Evolutionary conservation across 2,797 vertebrate genomes (phyloP).

Genomic region (Pantherophis vulpinus): DNA sequence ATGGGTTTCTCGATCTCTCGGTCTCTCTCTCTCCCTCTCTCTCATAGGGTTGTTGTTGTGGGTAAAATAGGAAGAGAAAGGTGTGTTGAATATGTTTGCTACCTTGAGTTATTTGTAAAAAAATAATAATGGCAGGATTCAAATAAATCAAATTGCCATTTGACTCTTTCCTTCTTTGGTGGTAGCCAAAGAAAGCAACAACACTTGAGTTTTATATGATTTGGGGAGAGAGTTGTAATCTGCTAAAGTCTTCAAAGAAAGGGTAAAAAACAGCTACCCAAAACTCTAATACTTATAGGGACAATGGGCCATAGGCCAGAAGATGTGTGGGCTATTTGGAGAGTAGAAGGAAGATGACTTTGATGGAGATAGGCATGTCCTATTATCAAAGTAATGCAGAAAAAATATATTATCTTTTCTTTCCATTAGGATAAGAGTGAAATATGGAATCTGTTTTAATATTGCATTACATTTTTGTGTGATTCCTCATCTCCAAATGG

Average conservation of each 20-base stretch:
- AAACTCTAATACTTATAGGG: neutral
- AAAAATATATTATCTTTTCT: neutral
- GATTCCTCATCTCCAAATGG: neutral
- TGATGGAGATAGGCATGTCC: neutral
- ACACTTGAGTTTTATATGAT: neutral
- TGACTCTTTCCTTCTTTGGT: neutral
- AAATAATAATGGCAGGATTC: neutral
- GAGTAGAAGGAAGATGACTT: neutral
- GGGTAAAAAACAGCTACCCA: neutral
- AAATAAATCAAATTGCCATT: neutral
- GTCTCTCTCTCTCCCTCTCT: neutral
- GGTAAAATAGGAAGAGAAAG: neutral
- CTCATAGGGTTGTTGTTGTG: neutral
- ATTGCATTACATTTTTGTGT: neutral
- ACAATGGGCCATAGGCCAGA: neutral
- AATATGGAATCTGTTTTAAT: neutral
- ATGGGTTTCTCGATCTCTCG: neutral
- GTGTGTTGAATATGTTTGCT: neutral
- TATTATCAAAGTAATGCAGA: neutral
- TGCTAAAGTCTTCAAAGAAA: neutral
- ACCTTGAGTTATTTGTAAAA: neutral
- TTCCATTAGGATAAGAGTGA: neutral
- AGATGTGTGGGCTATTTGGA: neutral
- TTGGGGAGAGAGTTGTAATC: neutral
- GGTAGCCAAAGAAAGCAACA: neutral